Conservation (phyloP, 2,888 invertebrate species). For the Sericinus montela region DNA sequence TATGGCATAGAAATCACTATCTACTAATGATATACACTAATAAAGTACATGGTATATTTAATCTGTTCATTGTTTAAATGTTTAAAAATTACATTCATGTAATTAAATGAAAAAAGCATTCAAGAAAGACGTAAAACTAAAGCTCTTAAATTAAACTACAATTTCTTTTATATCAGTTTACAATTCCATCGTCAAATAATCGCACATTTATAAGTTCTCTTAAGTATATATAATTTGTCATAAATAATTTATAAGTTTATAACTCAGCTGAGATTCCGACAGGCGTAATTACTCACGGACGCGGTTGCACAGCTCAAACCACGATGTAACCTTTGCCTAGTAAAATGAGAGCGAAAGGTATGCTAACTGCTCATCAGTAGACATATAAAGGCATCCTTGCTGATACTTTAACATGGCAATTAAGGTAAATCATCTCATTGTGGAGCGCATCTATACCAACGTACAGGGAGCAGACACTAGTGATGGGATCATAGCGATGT, state of each 20-base stretch:
- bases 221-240: background rate
- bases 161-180: too few species aligned
- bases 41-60: too few species aligned
- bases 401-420: conserved; percentile 1
- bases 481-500: conserved; percentile 3
- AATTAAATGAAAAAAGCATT: too few species aligned
- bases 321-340: conserved; percentile 28
- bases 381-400: conserved; percentile 19
- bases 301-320: conserved; percentile 1
- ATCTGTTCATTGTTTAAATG: too few species aligned
- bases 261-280: conserved; percentile 6
- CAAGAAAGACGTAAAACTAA: too few species aligned
- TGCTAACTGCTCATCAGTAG: conserved; percentile 20
- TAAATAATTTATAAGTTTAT: conserved; percentile 1
- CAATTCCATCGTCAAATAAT: too few species aligned
- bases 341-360: conserved; percentile 29
- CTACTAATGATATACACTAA: too few species aligned
- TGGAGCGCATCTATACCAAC: conserved; percentile 9
- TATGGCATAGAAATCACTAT: too few species aligned
- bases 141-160: too few species aligned
- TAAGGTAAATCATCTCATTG: conserved; percentile 18
- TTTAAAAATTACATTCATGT: too few species aligned
- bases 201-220: too few species aligned
- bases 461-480: background rate
- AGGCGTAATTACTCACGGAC: conserved; percentile 9